phyloP scores from a whole-genome alignment of 2,113 vertebrate genomes.

The Typhlomys cinereus region DNA sequence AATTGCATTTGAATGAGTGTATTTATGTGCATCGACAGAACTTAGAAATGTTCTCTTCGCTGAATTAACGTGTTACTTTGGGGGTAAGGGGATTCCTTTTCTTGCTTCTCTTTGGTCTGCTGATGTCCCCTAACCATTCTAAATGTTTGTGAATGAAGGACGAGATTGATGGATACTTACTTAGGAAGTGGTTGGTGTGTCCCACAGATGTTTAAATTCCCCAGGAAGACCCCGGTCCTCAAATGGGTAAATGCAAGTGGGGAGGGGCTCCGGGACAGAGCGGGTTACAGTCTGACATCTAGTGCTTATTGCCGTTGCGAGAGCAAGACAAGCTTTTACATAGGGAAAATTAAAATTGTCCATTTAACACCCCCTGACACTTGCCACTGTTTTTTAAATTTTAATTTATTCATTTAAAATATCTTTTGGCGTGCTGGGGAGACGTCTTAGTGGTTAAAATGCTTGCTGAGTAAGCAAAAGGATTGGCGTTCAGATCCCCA shows the following conservation, averaged over 20 bases:
- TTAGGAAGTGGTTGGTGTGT: neutral
- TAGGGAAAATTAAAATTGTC: neutral
- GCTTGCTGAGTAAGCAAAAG: no score
- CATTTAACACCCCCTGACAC: neutral
- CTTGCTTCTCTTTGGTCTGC: slow-evolving; percentile 31
- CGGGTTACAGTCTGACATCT: neutral
- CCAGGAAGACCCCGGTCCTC: neutral
- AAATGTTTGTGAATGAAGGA: neutral
- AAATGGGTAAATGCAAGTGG: neutral
- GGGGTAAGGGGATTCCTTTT: neutral
- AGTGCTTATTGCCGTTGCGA: neutral
- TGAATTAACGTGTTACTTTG: neutral
- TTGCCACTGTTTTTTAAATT: neutral
- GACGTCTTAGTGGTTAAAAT: no score
- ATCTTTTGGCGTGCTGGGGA: no score
- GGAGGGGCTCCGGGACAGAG: no score
- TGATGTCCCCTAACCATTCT: neutral
- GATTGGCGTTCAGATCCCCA: no score
- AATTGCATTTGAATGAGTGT: neutral
- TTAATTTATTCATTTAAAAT: slow-evolving; percentile 10
- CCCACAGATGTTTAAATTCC: neutral
- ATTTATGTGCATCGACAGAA: neutral
- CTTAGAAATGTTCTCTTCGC: neutral
- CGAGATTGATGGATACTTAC: neutral
- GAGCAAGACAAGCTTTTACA: neutral